phyloP scores from a whole-genome alignment of 2,888 invertebrate genomes.

The Melanophora roralis region DNA sequence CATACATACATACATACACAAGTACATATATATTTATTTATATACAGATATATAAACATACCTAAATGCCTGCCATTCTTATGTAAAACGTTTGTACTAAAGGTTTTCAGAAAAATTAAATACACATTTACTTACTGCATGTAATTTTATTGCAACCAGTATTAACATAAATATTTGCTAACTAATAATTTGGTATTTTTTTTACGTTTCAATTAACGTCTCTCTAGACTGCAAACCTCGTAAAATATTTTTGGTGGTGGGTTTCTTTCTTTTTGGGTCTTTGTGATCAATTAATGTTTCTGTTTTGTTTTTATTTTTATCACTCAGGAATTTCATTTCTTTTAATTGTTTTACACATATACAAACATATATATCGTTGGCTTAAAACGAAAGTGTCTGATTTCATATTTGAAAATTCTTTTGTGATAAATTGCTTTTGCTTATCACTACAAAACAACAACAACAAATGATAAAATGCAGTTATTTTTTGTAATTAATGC shows the following conservation, averaged over 20 bases:
- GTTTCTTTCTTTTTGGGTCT: conserved; percentile 9
- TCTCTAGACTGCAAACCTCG: not conserved
- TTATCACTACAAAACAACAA: no score
- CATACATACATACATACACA: not conserved
- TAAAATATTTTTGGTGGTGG: conserved; percentile 10
- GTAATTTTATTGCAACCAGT: conserved; percentile 17
- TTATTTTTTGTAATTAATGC: no score
- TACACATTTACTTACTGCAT: not conserved
- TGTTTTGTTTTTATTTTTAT: conserved; percentile 30
- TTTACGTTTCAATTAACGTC: not conserved
- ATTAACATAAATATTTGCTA: conserved; percentile 2
- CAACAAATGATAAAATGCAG: no score
- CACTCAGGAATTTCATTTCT: conserved; percentile 55
- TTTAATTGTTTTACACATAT: conserved; percentile 57
- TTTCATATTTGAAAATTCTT: no score
- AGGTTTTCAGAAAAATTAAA: conserved; percentile 30
- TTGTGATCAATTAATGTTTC: conserved; percentile 56
- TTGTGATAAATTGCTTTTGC: no score
- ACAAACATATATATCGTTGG: no score
- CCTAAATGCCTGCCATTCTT: conserved; percentile 32
- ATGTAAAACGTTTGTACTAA: conserved; percentile 34
- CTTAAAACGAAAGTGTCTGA: no score
- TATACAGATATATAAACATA: not conserved
- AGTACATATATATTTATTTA: not conserved
- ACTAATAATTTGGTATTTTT: not conserved